These are phyloP conservation scores for Mactra quadrangularis DNA, from an alignment of 1,140 invertebrate species.

Conservation along the genomic window DNA sequence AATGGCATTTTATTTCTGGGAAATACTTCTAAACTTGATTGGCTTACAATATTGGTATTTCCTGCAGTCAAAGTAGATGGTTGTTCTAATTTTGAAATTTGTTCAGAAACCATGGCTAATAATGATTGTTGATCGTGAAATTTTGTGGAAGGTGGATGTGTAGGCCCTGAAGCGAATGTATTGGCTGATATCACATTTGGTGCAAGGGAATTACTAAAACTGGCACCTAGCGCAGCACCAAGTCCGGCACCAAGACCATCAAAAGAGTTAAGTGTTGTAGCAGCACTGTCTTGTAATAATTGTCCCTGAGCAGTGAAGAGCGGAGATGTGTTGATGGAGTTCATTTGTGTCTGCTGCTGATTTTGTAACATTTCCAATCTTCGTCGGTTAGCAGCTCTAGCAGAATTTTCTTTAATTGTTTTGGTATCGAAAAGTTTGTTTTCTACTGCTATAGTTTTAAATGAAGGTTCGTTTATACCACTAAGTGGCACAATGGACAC, in stretches of 20 bases:
- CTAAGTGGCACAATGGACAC: constrained; percentile 3
- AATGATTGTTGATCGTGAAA: constrained; percentile 45
- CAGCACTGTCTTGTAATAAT: background rate
- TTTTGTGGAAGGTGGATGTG: constrained; percentile 28
- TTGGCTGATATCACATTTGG: no score
- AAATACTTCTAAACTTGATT: background rate
- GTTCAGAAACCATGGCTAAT: constrained; percentile 43
- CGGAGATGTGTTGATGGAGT: no score
- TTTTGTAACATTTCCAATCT: background rate
- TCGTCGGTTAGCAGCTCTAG: background rate
- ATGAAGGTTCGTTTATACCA: background rate
- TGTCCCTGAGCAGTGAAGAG: background rate
- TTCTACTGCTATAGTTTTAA: constrained; percentile 42
- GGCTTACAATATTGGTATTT: background rate
- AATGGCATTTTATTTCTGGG: constrained; percentile 31
- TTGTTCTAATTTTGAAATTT: constrained; percentile 33
- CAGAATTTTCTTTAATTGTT: constrained; percentile 30
- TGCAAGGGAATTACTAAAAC: no score
- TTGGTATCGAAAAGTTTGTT: constrained; percentile 53
- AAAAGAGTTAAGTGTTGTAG: no score
- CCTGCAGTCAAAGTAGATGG: background rate
- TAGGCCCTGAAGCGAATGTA: background rate
- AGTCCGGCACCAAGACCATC: no score
- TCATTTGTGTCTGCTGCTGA: background rate
- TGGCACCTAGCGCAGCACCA: no score